Conservation (phyloP, 2,113 vertebrate genomes). For the Delphinus delphis region DNA sequence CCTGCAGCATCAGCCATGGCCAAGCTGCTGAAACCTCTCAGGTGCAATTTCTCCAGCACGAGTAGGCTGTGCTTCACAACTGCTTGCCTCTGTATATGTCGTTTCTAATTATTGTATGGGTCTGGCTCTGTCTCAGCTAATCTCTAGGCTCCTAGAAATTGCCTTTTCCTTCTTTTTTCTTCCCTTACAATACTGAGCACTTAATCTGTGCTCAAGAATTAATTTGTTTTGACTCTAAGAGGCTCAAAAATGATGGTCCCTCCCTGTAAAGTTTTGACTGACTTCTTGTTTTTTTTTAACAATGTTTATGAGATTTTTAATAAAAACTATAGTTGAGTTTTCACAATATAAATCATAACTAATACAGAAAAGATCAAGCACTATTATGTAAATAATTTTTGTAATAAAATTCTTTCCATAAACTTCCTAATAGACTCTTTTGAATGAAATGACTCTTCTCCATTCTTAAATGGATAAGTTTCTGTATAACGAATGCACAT, state of each 20-base stretch:
- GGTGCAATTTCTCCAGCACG: not conserved
- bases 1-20: not conserved
- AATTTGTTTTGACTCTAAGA: constrained; percentile 1
- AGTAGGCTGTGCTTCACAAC: not conserved
- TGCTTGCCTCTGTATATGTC: not conserved
- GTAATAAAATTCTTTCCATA: not conserved
- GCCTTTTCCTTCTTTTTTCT: not conserved
- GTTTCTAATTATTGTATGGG: not conserved
- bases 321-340: constrained; percentile 21
- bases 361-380: constrained; percentile 19
- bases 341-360: not conserved
- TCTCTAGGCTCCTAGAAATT: not conserved
- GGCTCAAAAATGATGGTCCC: not conserved
- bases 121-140: not conserved
- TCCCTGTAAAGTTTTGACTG: not conserved
- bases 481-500: not conserved
- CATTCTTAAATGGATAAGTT: not conserved
- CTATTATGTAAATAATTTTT: not conserved
- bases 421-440: not conserved
- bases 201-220: constrained; percentile 13
- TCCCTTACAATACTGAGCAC: not conserved
- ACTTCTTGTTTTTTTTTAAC: not conserved
- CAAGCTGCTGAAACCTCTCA: not conserved
- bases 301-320: not conserved
- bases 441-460: not conserved